phyloP scores from a whole-genome alignment of 2,888 invertebrate species.

The Dryomyza anilis region DNA sequence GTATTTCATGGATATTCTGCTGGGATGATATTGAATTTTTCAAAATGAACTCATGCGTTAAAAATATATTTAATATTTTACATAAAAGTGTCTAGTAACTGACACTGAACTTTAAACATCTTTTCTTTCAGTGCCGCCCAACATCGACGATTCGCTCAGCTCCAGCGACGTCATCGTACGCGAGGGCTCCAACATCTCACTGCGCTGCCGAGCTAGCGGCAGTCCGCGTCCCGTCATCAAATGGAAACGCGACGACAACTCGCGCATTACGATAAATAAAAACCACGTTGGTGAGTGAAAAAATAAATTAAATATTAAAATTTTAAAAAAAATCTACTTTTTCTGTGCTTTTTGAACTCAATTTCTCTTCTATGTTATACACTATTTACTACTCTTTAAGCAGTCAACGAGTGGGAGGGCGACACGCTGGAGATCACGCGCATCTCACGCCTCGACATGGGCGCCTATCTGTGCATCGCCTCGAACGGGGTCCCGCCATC shows the following conservation, averaged over 20 bases:
- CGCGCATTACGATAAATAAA: slow-evolving; percentile 85
- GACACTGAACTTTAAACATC: background rate
- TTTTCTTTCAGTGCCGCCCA: slow-evolving; percentile 78
- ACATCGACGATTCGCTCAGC: slow-evolving; percentile 87
- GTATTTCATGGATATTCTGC: background rate
- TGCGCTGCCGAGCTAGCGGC: slow-evolving; percentile 86
- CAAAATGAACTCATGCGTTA: background rate
- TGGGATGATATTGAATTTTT: background rate
- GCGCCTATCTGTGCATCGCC: slow-evolving; percentile 90
- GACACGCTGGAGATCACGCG: slow-evolving; percentile 82
- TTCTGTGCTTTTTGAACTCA: background rate
- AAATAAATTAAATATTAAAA: background rate
- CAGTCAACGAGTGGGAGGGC: slow-evolving; percentile 86
- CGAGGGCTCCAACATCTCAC: slow-evolving; percentile 85
- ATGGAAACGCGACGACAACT: slow-evolving; percentile 90
- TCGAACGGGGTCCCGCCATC: slow-evolving; percentile 87
- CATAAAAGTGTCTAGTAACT: no score
- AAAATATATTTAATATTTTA: no score
- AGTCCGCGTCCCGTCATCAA: slow-evolving; percentile 86
- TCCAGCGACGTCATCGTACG: slow-evolving; percentile 87
- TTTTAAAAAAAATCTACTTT: background rate
- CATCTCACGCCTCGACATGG: slow-evolving; percentile 89
- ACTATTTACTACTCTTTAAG: slow-evolving; percentile 31
- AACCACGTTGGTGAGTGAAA: slow-evolving; percentile 77
- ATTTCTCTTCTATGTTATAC: background rate